Evolutionary conservation across 2,113 vertebrate genomes (phyloP), one percentile per base, ranked within the genome.

Genomic region (Thalassoma bifasciatum): DNA sequence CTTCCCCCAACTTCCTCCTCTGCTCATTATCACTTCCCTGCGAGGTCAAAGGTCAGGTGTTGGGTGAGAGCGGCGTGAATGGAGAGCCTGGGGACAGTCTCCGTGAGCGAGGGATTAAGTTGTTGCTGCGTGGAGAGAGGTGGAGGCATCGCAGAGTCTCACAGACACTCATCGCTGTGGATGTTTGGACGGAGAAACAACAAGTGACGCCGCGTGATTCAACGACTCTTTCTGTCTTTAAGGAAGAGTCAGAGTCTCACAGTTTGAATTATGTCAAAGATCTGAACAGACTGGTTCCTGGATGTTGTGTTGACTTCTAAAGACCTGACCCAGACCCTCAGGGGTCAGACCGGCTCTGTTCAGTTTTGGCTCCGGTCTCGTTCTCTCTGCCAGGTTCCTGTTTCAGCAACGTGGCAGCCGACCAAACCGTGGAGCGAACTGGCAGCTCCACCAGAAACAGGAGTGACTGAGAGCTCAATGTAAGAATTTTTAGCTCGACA

Each of bases 101-200:
- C 78, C 76, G 47, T 51, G 56, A 69, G 79, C 60, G n/a, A 68
- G 65, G 85, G 85, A 87, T 90, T 90, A 86, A 87, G 79, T 89
- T 84, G 79, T 71, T 71, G 82, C 86, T n/a, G 10, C 62, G 79
- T 74, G 84, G 86, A 59, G 79, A 8, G 68, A 88, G 71, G 76
- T 14, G 68, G 79, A 86, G 88, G 77, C 82, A 26, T 84, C 81
- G 30, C 81, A 64, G 82, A 74, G 81, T 79, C 79, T 75, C 81
- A 85, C 83, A 79, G 71, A 83, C 74, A 69, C 62, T 65, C 63
- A 70, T 82, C 77, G 50, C 44, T 5, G n/a, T n/a, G 66, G 26
- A 40, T 44, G 24, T 53, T 56, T 57, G 7, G 19, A 40, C 22
- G 14, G 0, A 19, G n/a, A 36, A 60, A 79, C 37, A 64, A 47